Evolutionary conservation across 2,888 invertebrate genomes (phyloP), one percentile per base, ranked within the genome.

Genomic region (Sphinx pinastri): DNA sequence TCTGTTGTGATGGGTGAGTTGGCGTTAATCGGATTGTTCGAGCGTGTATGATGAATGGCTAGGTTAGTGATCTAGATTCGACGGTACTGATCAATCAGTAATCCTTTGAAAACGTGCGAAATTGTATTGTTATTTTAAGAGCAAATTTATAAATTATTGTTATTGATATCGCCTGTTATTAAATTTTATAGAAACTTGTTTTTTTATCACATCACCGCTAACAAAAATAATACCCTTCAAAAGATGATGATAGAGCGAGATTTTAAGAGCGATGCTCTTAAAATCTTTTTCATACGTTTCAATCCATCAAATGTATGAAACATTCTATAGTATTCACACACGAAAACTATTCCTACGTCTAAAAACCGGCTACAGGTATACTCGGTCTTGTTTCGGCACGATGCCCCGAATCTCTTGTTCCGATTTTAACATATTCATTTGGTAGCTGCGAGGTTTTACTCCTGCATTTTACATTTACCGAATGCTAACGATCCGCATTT

Each of bases 351-450:
- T 47, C 47, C 47, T 16, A 63, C 47, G 19, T 13, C 63, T 47
- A 63, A 63, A 63, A 63, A 47, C 4, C 12, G 13, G 5, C 49
- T 63, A 49, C 63, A 12, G 38, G 38, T 16, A 12, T 13, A 51
- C 51, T 38, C 47, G 13, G 58, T 58, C 13, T 63, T 63, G 60
- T 63, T 49, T 63, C 19, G 49, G 63, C 19, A 49, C 47, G 47
- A 19, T 63, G 49, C 19, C 49, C 63, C 13, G 19, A n/a, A 63
- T 63, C 63, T 63, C 38, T 67, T 67, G 52, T 54, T 55, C 19
- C 38, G n/a, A 11, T 68, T 47, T 47, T 45, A 68, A 57, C 55
- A 68, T 57, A 68, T 68, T 52, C 68, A 68, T 47, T 19, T 45
- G 45, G 47, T 45, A 47, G 19, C 19, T 49, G 49, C 49, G 47